phyloP scores from a whole-genome alignment of 2,113 vertebrate species.

The Oreochromis niloticus region DNA sequence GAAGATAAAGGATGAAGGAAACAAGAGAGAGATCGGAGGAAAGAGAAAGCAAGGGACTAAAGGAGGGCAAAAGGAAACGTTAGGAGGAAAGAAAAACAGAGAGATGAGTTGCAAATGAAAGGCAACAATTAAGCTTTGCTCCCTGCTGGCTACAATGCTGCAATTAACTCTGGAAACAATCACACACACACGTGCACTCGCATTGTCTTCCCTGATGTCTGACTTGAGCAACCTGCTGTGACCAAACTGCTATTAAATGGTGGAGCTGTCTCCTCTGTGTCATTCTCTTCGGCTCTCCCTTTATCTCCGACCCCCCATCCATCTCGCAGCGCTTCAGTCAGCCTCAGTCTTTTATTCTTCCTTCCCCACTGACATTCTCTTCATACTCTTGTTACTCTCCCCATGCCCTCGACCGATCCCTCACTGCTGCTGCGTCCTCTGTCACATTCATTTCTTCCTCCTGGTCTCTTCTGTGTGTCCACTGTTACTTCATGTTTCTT shows the following conservation, averaged over 20 bases:
- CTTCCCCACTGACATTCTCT: background rate
- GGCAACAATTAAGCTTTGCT: constrained; percentile 5
- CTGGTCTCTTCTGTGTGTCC: background rate
- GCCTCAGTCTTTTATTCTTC: background rate
- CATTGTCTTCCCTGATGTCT: background rate
- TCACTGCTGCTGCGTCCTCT: background rate
- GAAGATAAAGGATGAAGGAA: background rate
- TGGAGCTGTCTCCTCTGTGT: background rate
- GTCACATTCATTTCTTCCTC: background rate
- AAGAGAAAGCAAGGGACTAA: background rate
- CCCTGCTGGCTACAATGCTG: background rate
- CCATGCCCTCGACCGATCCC: background rate
- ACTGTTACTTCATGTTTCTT: background rate
- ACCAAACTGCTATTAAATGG: constrained; percentile 18
- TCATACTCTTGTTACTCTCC: background rate
- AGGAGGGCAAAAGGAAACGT: background rate
- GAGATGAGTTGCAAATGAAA: constrained; percentile 16
- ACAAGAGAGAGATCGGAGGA: background rate
- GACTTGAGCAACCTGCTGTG: constrained; percentile 6
- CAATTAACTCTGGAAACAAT: background rate
- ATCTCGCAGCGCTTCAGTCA: background rate
- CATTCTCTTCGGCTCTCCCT: background rate
- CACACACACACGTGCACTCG: background rate
- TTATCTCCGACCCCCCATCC: background rate
- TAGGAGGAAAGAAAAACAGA: background rate